phyloP scores from a whole-genome alignment of 2,888 invertebrate species.

The Ophion obscuratus region DNA sequence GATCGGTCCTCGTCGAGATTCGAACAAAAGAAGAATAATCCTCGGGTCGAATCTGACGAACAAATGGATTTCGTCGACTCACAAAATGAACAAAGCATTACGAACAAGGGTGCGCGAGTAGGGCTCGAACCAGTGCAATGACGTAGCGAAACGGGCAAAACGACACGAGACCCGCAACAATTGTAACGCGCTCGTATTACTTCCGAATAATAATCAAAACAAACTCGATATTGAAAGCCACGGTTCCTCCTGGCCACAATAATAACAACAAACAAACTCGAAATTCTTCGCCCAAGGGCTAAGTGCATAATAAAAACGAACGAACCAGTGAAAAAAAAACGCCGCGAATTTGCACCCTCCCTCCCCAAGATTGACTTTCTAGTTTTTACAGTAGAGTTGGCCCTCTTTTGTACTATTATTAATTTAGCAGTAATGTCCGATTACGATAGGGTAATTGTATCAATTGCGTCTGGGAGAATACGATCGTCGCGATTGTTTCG shows the following conservation, averaged over 20 bases:
- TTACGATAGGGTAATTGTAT: constrained; percentile 78
- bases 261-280: neutral
- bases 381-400: constrained; percentile 42
- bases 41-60: neutral
- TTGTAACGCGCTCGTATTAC: neutral
- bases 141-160: neutral
- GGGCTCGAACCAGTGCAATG: neutral
- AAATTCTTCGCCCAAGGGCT: neutral
- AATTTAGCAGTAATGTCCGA: constrained; percentile 69
- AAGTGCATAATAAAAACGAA: neutral
- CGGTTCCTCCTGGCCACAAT: neutral
- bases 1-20: constrained; percentile 11
- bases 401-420: constrained; percentile 70
- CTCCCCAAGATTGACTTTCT: neutral
- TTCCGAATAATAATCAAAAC: neutral
- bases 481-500: constrained; percentile 60
- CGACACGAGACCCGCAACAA: neutral
- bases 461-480: constrained; percentile 71
- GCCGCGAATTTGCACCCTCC: constrained; percentile 39
- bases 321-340: constrained; percentile 4
- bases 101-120: neutral
- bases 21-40: neutral
- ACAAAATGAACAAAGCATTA: neutral
- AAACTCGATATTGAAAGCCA: neutral
- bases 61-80: neutral